phyloP scores from a whole-genome alignment of 2,797 vertebrate genomes.

The Chloroceryle inda region DNA sequence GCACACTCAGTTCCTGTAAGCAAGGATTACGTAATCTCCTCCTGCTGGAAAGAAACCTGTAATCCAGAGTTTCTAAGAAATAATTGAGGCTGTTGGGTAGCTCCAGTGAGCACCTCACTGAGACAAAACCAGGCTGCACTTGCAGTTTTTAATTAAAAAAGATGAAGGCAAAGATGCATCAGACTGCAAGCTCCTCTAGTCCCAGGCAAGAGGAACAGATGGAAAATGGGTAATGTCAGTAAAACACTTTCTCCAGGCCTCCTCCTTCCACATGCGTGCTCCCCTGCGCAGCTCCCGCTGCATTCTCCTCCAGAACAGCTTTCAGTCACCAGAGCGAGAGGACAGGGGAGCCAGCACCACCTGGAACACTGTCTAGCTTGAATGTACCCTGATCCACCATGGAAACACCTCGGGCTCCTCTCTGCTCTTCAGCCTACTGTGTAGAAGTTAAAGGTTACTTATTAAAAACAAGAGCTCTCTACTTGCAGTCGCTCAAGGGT shows the following conservation, averaged over 20 bases:
- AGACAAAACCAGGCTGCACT: neutral
- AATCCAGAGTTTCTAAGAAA: neutral
- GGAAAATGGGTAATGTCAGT: neutral
- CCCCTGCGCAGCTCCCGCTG: neutral
- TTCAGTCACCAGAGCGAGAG: neutral
- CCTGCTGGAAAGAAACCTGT: neutral
- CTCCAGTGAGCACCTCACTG: neutral
- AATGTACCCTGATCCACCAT: neutral
- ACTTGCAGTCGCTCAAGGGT: neutral
- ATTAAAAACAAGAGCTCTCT: slow-evolving; percentile 8
- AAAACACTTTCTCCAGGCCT: neutral
- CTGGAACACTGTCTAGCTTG: neutral
- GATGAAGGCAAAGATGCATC: neutral
- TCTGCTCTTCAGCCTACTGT: neutral
- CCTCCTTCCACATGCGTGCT: neutral
- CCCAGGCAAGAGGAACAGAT: neutral
- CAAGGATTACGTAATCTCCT: neutral
- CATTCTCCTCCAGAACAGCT: neutral
- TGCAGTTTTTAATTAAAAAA: neutral
- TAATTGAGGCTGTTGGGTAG: neutral
- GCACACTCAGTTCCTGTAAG: neutral
- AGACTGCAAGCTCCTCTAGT: neutral
- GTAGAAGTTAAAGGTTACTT: neutral
- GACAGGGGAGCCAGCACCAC: neutral
- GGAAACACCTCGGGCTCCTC: neutral